These are phyloP conservation scores for Phaetusa simplex DNA, from an alignment of 2,113 vertebrate species.

Conservation along the genomic window DNA sequence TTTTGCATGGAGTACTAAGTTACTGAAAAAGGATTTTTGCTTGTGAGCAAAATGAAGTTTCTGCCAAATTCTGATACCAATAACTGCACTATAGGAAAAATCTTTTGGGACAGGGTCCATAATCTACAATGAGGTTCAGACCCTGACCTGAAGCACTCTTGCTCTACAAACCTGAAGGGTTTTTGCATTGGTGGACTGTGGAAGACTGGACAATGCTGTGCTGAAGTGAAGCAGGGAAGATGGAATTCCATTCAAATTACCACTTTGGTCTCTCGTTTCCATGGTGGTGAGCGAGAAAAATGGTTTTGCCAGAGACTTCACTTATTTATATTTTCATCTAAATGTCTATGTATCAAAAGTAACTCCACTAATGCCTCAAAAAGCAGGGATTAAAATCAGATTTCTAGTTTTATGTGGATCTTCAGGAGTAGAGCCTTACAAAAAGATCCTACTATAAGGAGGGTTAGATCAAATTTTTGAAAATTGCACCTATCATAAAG, in stretches of 20 bases:
- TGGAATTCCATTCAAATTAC: not conserved
- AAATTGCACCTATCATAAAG: not conserved
- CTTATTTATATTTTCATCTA: not conserved
- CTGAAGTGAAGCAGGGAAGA: not conserved
- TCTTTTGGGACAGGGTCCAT: not conserved
- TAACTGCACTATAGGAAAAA: not conserved
- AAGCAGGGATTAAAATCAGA: not conserved
- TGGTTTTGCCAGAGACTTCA: not conserved
- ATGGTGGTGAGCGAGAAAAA: not conserved
- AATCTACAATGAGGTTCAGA: not conserved
- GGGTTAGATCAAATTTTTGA: not conserved
- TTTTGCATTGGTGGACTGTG: not conserved
- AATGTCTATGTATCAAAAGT: not conserved
- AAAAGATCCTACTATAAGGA: not conserved
- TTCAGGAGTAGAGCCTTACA: not conserved
- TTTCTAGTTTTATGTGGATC: not conserved
- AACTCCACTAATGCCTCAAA: not conserved
- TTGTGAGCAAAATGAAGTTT: not conserved
- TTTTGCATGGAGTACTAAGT: not conserved
- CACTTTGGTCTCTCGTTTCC: not conserved
- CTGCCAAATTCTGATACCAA: not conserved
- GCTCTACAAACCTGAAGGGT: not conserved
- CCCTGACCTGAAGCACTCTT: not conserved
- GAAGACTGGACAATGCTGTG: not conserved
- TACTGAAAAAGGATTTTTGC: not conserved